phyloP scores from a whole-genome alignment of 2,797 vertebrate species.

The Huso huso region DNA sequence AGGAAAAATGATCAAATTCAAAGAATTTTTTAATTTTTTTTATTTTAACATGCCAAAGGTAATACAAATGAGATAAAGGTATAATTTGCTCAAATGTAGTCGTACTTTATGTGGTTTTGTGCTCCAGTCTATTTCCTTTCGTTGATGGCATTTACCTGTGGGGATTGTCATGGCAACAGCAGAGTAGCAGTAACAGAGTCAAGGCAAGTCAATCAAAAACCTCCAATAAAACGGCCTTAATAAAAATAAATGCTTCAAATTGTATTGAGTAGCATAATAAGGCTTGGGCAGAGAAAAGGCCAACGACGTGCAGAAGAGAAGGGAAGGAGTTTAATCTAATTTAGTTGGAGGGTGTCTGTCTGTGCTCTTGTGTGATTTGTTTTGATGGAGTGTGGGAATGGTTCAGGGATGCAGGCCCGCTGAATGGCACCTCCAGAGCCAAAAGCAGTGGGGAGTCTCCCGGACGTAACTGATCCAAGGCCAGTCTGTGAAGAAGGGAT shows the following conservation, averaged over 20 bases:
- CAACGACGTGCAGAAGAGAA: conserved; percentile 72
- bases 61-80: no score
- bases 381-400: conserved; percentile 94
- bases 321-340: conserved; percentile 96
- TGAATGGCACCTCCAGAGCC: conserved; percentile 88
- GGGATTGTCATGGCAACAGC: no score
- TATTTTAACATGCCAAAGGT: no score
- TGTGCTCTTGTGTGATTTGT: conserved; percentile 61
- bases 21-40: no score
- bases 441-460: conserved; percentile 95
- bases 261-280: conserved; percentile 32
- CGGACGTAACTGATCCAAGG: conserved; percentile 75
- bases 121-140: no score
- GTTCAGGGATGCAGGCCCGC: conserved; percentile 69
- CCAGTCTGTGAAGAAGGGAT: conserved; percentile 93
- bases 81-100: no score
- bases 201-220: conserved; percentile 19
- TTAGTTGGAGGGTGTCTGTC: conserved; percentile 84
- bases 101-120: no score
- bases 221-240: conserved; percentile 34
- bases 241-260: conserved; percentile 19
- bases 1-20: no score
- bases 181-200: no score
- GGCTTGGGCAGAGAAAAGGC: conserved; percentile 86
- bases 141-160: no score